Conservation (phyloP, 2,113 vertebrate species). For the Chaenocephalus aceratus region DNA sequence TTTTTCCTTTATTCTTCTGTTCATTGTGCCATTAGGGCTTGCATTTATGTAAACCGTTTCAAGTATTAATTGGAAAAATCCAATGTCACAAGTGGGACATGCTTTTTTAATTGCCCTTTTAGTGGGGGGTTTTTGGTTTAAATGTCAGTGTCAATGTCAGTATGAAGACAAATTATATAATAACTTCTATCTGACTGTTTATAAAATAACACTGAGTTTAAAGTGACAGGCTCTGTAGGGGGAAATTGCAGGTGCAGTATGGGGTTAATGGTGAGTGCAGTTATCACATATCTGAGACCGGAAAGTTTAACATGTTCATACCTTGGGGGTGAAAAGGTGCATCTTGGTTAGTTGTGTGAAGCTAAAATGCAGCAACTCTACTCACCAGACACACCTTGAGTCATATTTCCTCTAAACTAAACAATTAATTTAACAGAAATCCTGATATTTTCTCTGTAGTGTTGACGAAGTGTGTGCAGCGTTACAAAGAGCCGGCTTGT, state of each 20-base stretch:
- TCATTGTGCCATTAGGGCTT: background rate
- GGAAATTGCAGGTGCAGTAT: background rate
- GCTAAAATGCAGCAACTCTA: background rate
- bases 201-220: background rate
- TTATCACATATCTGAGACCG: constrained; percentile 15
- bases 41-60: too few relatives aligned
- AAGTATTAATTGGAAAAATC: too few relatives aligned
- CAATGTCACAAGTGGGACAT: too few relatives aligned
- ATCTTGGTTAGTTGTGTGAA: background rate
- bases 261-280: constrained; percentile 36
- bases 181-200: constrained; percentile 3
- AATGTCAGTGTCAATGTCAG: background rate
- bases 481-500: constrained; percentile 82
- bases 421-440: background rate
- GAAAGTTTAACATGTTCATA: background rate
- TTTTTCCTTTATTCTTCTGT: background rate
- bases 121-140: too few relatives aligned
- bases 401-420: background rate
- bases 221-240: background rate
- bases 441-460: constrained; percentile 69
- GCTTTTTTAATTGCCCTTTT: too few relatives aligned
- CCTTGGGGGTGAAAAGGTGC: background rate
- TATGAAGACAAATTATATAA: background rate
- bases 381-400: background rate
- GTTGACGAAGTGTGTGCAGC: constrained; percentile 83